Evolutionary conservation across 2,797 vertebrate genomes (phyloP).

Genomic region (Paedocypris micromegethes): DNA sequence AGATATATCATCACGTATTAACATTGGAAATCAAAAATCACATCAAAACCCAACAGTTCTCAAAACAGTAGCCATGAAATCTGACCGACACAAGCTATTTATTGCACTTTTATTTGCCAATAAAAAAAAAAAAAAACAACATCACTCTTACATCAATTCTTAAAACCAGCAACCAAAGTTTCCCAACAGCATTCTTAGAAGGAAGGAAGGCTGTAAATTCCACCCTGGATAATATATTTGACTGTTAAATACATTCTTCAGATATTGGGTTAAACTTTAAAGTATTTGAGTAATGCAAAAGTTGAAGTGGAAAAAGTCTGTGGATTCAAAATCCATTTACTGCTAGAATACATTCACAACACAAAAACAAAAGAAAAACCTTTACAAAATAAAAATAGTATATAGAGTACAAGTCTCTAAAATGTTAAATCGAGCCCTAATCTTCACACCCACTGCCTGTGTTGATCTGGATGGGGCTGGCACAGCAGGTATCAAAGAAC

Average conservation of each 20-base stretch:
- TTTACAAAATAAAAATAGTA: slow-evolving; percentile 17
- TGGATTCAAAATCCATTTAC: background rate
- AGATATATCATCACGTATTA: no score
- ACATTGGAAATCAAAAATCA: no score
- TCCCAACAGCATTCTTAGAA: no score
- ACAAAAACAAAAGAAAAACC: background rate
- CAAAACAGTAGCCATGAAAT: slow-evolving; percentile 21
- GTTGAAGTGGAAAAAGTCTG: no score
- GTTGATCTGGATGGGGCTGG: slow-evolving; percentile 16
- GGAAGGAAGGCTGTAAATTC: no score
- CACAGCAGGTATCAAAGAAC: slow-evolving; percentile 29
- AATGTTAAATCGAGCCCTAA: background rate
- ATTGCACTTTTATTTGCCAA: slow-evolving; percentile 36
- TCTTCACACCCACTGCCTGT: background rate
- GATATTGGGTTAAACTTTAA: no score
- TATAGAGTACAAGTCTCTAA: background rate
- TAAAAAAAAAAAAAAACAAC: slow-evolving; percentile 12
- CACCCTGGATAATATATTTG: no score
- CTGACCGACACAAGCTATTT: slow-evolving; percentile 32
- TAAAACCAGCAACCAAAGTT: no score
- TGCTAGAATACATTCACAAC: background rate
- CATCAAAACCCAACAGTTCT: background rate
- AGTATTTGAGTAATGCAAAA: no score
- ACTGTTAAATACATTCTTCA: no score
- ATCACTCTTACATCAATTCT: background rate